Conservation (phyloP, 2,888 invertebrate species). For the Scaptomyza flava region DNA sequence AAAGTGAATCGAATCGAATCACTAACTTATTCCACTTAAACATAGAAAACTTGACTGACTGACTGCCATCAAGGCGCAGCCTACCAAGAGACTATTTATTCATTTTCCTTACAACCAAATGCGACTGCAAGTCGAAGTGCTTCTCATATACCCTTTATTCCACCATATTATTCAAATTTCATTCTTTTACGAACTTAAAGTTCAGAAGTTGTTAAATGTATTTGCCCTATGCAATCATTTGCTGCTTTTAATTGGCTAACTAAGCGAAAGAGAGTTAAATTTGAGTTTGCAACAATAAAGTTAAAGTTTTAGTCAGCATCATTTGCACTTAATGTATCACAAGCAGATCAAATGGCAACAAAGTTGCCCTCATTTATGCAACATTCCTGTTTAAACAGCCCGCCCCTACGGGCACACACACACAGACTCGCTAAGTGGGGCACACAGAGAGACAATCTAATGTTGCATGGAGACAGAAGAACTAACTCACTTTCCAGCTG, state of each 20-base stretch:
- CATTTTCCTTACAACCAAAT: no score
- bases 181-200: no score
- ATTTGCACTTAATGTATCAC: conserved; percentile 29
- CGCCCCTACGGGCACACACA: conserved; percentile 14
- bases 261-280: background rate
- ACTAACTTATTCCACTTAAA: no score
- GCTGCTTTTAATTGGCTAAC: background rate
- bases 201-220: background rate
- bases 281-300: background rate
- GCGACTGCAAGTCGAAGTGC: no score
- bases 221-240: background rate
- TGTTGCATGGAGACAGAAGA: conserved; percentile 34
- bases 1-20: no score
- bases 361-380: conserved; percentile 54
- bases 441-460: conserved; percentile 48
- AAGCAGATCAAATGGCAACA: conserved; percentile 43
- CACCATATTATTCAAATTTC: no score
- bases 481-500: conserved; percentile 52
- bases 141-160: no score
- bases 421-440: conserved; percentile 42
- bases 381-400: conserved; percentile 45
- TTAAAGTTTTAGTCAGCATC: background rate
- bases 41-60: no score
- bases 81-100: no score
- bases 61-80: no score